Evolutionary conservation across 2,888 invertebrate genomes (phyloP), one percentile per base, ranked within the genome.

Genomic region (Eupsilia transversa): DNA sequence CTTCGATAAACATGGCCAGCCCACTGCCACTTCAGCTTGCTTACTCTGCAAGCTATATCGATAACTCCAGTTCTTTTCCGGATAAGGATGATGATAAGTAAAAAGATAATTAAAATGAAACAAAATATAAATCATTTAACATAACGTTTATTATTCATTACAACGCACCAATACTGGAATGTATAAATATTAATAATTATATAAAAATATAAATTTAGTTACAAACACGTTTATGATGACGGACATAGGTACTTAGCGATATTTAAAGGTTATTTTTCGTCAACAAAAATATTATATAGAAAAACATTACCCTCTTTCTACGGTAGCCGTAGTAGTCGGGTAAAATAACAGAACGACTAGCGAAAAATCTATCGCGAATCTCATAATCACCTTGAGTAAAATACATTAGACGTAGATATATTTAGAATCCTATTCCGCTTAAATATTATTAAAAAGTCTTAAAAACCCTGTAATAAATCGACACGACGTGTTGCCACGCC

Each of bases 111-210:
- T 2, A 38, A 72, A 46, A 54, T 27, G 2, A 27, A 64, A 20
- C 14, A 14, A 65, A 56, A 74, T 4, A 30, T 7, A 59, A 30
- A 46, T 52, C n/a, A 54, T 64, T 33, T 61, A 78, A 72, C 72
- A 60, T 56, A 61, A 61, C 65, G 12, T 80, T 80, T 80, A 82
- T 77, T 77, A 57, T n/a, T 64, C 33, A 54, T 56, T 72, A 68
- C 60, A 80, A 60, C 20, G 61, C 77, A 72, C 79, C 78, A 72
- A 61, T 67, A 77, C 56, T 57, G 79, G 67, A 80, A 68, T 72
- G 78, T 60, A 77, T 64, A 64, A 69, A 60, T 52, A 35, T n/a
- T n/a, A 59, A 49, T 43, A 17, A 17, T 56, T n/a, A 68, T 27
- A 30, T 27, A 66, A 54, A 49, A 63, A 57, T 33, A 52, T 9